Conservation (phyloP, 2,888 invertebrate species). For the Raillietiella orientalis region DNA sequence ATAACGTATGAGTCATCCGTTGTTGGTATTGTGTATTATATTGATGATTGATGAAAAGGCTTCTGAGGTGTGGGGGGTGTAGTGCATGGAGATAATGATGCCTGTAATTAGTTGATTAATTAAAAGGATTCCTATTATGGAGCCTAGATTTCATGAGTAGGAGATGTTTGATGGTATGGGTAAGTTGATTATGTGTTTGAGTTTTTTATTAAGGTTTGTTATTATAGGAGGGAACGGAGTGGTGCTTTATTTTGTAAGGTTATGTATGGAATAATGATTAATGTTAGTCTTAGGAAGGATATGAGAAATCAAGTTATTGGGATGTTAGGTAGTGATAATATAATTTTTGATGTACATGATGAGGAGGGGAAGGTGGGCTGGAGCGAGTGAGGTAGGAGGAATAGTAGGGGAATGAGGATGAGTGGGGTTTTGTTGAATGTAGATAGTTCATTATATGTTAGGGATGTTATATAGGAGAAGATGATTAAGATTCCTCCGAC, state of each 20-base stretch:
- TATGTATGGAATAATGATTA: no score
- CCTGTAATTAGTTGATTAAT: constrained; percentile 30
- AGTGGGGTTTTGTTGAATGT: no score
- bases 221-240: no score
- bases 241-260: no score
- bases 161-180: background rate
- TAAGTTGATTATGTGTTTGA: constrained; percentile 4
- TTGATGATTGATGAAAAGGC: constrained; percentile 30
- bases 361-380: no score
- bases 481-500: constrained; percentile 1
- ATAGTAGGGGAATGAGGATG: no score
- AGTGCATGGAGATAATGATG: constrained; percentile 32
- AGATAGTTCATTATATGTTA: constrained; percentile 2
- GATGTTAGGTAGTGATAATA: no score
- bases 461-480: constrained; percentile 1
- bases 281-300: no score
- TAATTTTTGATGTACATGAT: no score
- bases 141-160: constrained; percentile 8
- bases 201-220: no score
- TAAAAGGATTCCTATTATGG: constrained; percentile 11
- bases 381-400: no score
- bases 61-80: constrained; percentile 23
- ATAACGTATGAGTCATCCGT: constrained; percentile 28
- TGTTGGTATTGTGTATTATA: constrained; percentile 32
- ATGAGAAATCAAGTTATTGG: no score